Base-by-base conservation (phyloP, 92 coral and sea anemone species). In the Zoanthus sansibaricus region DNA sequence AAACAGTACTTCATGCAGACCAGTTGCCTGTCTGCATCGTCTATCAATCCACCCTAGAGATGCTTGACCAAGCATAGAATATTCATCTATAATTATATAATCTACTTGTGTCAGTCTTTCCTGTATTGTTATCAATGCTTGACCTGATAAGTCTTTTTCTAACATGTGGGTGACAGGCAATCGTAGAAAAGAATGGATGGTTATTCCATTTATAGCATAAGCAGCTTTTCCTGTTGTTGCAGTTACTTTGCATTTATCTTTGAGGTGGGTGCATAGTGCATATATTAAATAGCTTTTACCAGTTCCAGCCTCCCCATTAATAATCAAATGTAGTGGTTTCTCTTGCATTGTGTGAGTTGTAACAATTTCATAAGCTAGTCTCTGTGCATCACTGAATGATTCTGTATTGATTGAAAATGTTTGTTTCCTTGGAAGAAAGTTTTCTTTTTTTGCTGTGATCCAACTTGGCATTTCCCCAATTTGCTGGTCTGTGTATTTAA, bases 111-210 rank as follows among this genome's bases (percentile, higher is more conserved):
- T 58, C 66, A 58, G 66, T 58, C 66, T 58, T 74, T 86, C 84
- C 82, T 87, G 90, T 79, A 77, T 76, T 33, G 83, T 87, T 33
- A 72, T 55, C 70, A 82, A 76, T 77, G 77, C 77, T 71, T 88
- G 91, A 62, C 91, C 91, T 78, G 91, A 69, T 71, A 80, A 79
- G 86, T 88, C 91, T 75, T 88, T 87, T 48, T 59, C 68, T 49
- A 55, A 82, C 91, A 88, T 88, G 82, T 56, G 14, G 91, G 87
- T 84, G 66, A 88, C 88, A 72, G 91, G 91, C 74, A 88, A 68
- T 82, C 82, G 55, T 88, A 82, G 86, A 82, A 88, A 82, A 71
- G 90, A 87, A 87, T 87, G 90, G 83, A 88, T 88, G 86, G 91
- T 82, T 75, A 80, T 75, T 71, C 91, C 91, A 88, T 88, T 82